Base-by-base conservation (phyloP, 2,888 invertebrate genomes). In the Drosophila borealis region DNA sequence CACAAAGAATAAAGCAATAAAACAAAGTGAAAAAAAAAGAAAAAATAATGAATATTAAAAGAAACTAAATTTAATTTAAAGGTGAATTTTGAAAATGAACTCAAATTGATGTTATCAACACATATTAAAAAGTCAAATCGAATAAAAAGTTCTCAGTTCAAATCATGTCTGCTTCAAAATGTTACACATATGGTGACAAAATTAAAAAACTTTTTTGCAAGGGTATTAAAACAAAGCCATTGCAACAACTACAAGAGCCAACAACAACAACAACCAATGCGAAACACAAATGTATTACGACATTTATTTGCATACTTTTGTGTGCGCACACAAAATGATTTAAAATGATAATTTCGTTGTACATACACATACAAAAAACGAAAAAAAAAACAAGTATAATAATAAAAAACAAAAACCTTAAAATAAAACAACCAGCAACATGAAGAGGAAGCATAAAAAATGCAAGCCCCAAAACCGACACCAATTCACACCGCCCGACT, bases 291-390 rank as follows among this genome's bases (percentile, higher is more conserved):
- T 78, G 76, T 87, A 71, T 78, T 73, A 65, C 76, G 85, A 78
- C 70, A 36, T 80, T 81, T 85, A 83, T 83, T 80, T 88, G 83
- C 86, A 77, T 85, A 88, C 74, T 85, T 85, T 70, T 88, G 86
- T 62, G 70, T 63, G 69, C 70, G 63, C 80, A 68, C 74, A 63
- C 80, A 85, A 80, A 88, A 86, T 83, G 88, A 86, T 88, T 83
- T 82, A 86, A 88, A 88, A 83, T 86, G 67, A 83, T 88, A 83
- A 83, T 88, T 88, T 83, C 53, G 46, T 48, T 36, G 44, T 19
- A 61, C 37, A 54, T 54, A 42, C 41, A 45, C n/a, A 54, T 36
- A 39, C 29, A 36, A 54, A 25, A 51, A 36, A 36, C 64, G 36
- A n/a, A 56, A 25, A 33, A 54, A 49, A 63, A 67, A 37, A 48